phyloP scores from a whole-genome alignment of 1,140 invertebrate species.

The Muscidifurax raptorellus region DNA sequence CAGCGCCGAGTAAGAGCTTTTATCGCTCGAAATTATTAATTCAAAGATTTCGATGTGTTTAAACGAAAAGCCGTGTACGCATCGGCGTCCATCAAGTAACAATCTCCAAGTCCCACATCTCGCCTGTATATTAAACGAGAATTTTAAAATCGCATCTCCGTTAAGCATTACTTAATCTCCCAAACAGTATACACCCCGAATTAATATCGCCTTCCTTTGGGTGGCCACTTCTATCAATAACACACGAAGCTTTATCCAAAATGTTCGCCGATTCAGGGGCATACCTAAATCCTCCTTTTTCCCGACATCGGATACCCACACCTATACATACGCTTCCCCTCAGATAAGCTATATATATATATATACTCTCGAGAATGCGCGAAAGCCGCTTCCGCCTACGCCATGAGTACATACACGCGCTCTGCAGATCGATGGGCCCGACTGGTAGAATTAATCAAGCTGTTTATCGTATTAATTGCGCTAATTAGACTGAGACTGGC shows the following conservation, averaged over 20 bases:
- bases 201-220: no score
- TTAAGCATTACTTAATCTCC: no score
- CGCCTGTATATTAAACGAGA: no score
- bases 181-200: no score
- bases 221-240: no score
- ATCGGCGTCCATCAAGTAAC: no score
- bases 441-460: slow-evolving; percentile 22
- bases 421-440: slow-evolving; percentile 14
- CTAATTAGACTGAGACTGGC: slow-evolving; percentile 31
- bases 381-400: not conserved
- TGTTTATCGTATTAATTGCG: slow-evolving; percentile 35
- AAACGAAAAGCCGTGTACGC: not conserved
- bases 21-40: not conserved
- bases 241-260: no score
- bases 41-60: not conserved
- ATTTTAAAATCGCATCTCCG: no score
- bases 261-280: no score
- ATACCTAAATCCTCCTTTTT: not conserved
- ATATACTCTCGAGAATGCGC: not conserved
- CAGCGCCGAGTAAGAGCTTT: not conserved
- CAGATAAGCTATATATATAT: no score
- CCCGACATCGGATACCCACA: not conserved
- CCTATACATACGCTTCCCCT: not conserved
- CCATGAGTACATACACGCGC: not conserved
- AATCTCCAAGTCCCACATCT: no score